These are phyloP conservation scores for Troides oblongomaculatus DNA, from an alignment of 2,888 invertebrate species.

Conservation along the genomic window DNA sequence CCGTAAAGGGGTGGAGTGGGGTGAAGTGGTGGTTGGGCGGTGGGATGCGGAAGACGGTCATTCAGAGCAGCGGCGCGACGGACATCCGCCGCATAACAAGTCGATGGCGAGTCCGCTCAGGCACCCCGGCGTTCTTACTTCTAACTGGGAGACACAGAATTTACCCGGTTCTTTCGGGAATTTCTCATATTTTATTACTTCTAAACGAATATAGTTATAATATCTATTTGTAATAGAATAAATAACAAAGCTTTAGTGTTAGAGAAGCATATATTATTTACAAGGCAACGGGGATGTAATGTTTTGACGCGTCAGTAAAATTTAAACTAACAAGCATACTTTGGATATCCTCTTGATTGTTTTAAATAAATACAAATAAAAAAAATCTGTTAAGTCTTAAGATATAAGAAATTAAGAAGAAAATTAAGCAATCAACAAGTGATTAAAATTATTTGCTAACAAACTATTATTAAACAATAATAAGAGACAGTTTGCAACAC, in stretches of 20 bases:
- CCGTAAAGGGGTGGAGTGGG: conserved; percentile 41
- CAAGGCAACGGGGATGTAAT: too few relatives aligned
- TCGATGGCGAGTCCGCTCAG: conserved; percentile 70
- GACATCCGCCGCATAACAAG: conserved; percentile 81
- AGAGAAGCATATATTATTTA: too few relatives aligned
- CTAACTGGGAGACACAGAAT: conserved; percentile 42
- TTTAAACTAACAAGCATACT: not conserved
- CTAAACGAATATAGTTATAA: not conserved
- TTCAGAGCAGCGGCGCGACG: conserved; percentile 79
- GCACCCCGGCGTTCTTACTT: conserved; percentile 60
- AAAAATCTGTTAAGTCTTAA: too few relatives aligned
- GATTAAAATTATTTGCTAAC: not conserved
- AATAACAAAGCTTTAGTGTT: too few relatives aligned
- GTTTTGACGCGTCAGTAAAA: too few relatives aligned
- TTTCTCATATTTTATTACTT: not conserved
- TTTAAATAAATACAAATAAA: too few relatives aligned
- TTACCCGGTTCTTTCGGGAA: conserved; percentile 8
- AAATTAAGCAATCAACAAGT: too few relatives aligned
- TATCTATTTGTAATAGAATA: too few relatives aligned
- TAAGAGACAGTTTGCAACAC: conserved; percentile 8
- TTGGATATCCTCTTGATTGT: not conserved
- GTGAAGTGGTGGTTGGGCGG: conserved; percentile 35
- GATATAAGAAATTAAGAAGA: too few relatives aligned
- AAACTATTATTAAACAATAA: not conserved
- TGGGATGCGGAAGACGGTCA: conserved; percentile 78